Base-by-base conservation (phyloP, 2,113 vertebrate species). In the Sander lucioperca region DNA sequence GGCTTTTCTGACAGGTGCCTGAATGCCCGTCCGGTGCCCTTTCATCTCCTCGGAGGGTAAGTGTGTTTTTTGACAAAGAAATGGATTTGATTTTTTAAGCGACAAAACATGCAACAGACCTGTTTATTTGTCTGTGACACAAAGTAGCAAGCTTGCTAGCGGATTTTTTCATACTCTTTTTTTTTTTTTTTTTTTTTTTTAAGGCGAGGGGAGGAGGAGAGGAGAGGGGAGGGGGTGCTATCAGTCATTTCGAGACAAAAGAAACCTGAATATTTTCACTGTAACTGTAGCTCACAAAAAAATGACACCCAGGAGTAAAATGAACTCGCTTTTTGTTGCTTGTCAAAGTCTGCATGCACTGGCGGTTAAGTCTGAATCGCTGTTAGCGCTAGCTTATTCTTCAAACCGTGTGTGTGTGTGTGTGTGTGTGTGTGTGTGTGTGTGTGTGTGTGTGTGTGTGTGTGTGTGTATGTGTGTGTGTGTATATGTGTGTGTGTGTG, bases 61-160 rank as follows among this genome's bases (percentile, higher is more conserved):
- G 94, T 84, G 82, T 16, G 68, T 48, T 39, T 82, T 11, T 39
- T 11, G 68, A 74, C 19, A 15, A 4, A 12, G 61, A 51, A 54
- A 50, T 27, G 6, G 43, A 19, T 48, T 51, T 71, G 53, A 54
- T 73, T 73, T 73, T 74, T 65, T 67, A 21, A 27, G 76, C 62
- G 68, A 83, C 58, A 71, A 84, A 90, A 83, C 87, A 84, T 86
- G 88, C 83, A 92, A 74, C 89, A 82, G 92, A 92, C 77, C 87
- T 93, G 94, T 94, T 95, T 94, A 92, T 94, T 94, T 94, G 93
- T 95, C 93, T 94, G 90, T 94, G 90, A 89, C 90, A 94, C 91
- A 93, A 93, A 96, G 92, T 95, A 95, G 93, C 94, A 84, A 89
- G 92, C 81, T 81, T 92, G 93, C 91, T 94, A 94, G 93, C 92